Evolutionary conservation across 2,888 invertebrate genomes (phyloP), one percentile per base, ranked within the genome.

Genomic region (Aphodius sticticus): DNA sequence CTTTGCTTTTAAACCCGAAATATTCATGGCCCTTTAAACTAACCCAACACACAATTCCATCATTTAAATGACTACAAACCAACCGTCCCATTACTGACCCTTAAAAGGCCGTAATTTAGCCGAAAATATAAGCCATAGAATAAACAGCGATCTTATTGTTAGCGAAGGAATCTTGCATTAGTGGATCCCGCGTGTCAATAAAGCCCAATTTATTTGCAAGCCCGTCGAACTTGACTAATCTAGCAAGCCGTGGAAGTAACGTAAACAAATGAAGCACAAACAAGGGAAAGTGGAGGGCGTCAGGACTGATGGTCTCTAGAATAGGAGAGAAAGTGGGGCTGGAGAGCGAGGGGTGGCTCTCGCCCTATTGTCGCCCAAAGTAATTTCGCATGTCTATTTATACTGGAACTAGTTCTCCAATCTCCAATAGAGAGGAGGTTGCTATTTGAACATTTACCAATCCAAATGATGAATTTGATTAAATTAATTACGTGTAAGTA

Each of bases 201-300:
- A 53, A 12, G 53, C 6, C 53, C 53, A 12, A 53, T 53, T 53
- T 53, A 53, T 53, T 53, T 53, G 53, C 53, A 53, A 53, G 53
- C 12, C 6, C 53, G 53, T 53, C 53, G 53, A 53, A 53, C 9
- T 53, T 53, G 53, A 53, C 53, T 53, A 53, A 53, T 53, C 53
- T 53, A 9, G 53, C 53, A 53, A 53, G 70, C 70, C 74, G 74
- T 74, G 36, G 37, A 26, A n/a, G n/a, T 37, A 26, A 71, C 16
- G 12, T 74, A 74, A 74, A 74, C 35, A 74, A 74, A 74, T 74
- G 74, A 35, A 74, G 37, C 36, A 35, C 74, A 74, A 74, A 36
- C 35, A 74, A 35, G n/a, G 74, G 74, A 71, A 71, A 70, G 26
- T 26, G 70, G 70, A 26, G 70, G 7, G 70, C 70, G 70, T 70